Conservation (phyloP, 2,113 vertebrate species). For the Genyomyrus donnyi region DNA sequence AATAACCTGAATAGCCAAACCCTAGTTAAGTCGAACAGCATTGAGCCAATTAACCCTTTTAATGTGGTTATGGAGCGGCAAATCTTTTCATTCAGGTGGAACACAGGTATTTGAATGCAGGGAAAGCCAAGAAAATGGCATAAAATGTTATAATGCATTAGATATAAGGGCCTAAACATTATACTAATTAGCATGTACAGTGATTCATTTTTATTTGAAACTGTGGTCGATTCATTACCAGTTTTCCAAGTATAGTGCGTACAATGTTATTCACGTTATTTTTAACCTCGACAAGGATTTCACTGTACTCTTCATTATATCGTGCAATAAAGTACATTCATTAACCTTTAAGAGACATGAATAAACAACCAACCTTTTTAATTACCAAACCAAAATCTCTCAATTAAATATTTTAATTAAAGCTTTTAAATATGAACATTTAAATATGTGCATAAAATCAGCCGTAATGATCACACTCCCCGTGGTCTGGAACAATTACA, state of each 20-base stretch:
- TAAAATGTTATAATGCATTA: conserved; percentile 48
- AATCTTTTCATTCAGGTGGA: conserved; percentile 38
- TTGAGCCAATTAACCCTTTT: conserved; percentile 46
- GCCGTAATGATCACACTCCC: conserved; percentile 57
- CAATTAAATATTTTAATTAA: conserved; percentile 56
- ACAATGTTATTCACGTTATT: conserved; percentile 48
- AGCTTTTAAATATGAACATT: conserved; percentile 66
- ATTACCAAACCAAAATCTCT: conserved; percentile 60
- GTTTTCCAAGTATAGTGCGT: conserved; percentile 39
- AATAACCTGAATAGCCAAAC: conserved; percentile 44
- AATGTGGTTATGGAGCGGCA: conserved; percentile 50
- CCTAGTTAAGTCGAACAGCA: conserved; percentile 46
- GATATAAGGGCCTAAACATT: conserved; percentile 54
- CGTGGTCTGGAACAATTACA: conserved; percentile 61
- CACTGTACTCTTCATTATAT: conserved; percentile 40
- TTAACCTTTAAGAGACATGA: conserved; percentile 63
- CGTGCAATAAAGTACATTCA: conserved; percentile 50
- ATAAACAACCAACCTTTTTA: conserved; percentile 63
- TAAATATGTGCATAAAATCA: conserved; percentile 70
- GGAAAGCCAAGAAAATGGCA: conserved; percentile 19
- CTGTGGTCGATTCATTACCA: conserved; percentile 33
- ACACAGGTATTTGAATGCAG: conserved; percentile 39
- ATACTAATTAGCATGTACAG: conserved; percentile 51
- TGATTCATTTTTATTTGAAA: conserved; percentile 49
- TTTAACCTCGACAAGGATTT: conserved; percentile 39